Evolutionary conservation across 2,797 vertebrate species (phyloP).

Genomic region (Sebastes trivittatus): DNA sequence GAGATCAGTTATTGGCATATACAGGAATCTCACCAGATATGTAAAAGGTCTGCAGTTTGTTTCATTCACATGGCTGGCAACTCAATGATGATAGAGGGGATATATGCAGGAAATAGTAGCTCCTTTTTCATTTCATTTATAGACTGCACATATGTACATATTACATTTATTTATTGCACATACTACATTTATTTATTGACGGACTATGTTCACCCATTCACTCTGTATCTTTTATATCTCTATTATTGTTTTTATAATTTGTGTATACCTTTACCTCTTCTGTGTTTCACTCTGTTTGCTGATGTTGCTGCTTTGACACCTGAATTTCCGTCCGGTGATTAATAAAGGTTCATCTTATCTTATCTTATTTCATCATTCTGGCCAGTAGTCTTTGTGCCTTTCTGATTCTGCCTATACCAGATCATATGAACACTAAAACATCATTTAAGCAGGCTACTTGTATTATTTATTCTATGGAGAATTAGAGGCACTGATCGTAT

Average conservation of each 20-base stretch:
- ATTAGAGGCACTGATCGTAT: background rate
- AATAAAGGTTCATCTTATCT: no score
- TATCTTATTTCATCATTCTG: background rate
- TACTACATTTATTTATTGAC: no score
- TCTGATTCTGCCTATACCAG: background rate
- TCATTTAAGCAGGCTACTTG: background rate
- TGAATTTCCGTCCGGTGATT: no score
- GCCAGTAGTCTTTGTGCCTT: background rate
- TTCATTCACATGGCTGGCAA: background rate
- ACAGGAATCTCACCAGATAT: conserved; percentile 37
- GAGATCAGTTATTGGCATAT: conserved; percentile 64
- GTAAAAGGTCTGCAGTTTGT: conserved; percentile 35
- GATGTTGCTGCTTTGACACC: no score
- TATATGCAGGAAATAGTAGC: no score
- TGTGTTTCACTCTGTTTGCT: no score
- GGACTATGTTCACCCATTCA: no score
- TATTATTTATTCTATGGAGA: background rate
- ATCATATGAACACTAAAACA: background rate
- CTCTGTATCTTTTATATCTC: no score
- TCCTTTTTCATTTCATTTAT: background rate
- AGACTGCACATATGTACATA: no score
- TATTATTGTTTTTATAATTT: no score
- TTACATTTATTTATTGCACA: no score
- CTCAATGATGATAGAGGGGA: background rate
- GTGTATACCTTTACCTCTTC: no score